Conservation (phyloP, 2,888 invertebrate genomes). For the Falcaria lacertinaria region DNA sequence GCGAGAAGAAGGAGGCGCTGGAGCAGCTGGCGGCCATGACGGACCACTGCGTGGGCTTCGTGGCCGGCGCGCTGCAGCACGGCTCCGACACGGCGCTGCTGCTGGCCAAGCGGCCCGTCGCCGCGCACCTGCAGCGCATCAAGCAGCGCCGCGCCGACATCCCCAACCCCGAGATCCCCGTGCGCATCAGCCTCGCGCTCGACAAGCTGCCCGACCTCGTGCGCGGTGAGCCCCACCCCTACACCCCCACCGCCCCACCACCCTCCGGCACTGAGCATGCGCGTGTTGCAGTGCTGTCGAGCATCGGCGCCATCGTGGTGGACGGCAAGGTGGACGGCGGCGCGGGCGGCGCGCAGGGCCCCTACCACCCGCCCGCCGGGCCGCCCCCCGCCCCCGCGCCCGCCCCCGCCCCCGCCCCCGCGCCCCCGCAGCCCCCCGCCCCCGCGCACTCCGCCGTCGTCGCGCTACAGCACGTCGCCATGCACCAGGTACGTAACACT, state of each 20-base stretch:
- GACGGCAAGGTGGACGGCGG: conserved; percentile 87
- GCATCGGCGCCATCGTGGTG: conserved; percentile 89
- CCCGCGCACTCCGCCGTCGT: conserved; percentile 47
- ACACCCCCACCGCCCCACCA: not conserved
- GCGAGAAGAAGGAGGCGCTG: conserved; percentile 90
- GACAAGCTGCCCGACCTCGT: conserved; percentile 90
- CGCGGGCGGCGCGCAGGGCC: conserved; percentile 33
- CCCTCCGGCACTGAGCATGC: not conserved
- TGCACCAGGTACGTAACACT: conserved; percentile 57
- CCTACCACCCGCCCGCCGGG: conserved; percentile 45
- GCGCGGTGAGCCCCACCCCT: conserved; percentile 76
- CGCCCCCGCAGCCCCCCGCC: conserved; percentile 33
- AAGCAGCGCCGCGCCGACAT: conserved; percentile 92
- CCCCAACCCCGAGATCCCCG: conserved; percentile 93
- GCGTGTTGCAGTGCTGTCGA: conserved; percentile 82
- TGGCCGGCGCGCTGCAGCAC: conserved; percentile 85
- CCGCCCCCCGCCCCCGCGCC: conserved; percentile 19
- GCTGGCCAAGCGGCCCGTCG: conserved; percentile 87
- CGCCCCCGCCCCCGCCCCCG: conserved; percentile 36
- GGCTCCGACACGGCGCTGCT: conserved; percentile 92
- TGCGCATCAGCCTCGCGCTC: conserved; percentile 87
- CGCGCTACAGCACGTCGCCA: conserved; percentile 66
- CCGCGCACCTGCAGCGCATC: conserved; percentile 86
- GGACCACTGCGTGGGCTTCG: conserved; percentile 93
- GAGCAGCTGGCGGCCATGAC: conserved; percentile 90